Base-by-base conservation (phyloP, 2,113 vertebrate species). In the Varanus komodoensis region DNA sequence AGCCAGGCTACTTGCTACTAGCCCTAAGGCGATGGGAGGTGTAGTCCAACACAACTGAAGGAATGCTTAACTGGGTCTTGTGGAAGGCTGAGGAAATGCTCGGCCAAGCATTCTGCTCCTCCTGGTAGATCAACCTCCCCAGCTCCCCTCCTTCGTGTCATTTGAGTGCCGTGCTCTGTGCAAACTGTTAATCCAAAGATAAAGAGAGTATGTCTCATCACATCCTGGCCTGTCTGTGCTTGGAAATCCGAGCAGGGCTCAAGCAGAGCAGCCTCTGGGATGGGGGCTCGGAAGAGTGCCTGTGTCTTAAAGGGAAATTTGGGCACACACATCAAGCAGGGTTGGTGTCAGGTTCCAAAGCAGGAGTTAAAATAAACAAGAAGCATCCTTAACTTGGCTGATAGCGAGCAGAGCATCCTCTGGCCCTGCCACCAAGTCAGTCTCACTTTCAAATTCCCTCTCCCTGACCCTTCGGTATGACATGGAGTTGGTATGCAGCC, bases 281-380 rank as follows among this genome's bases (percentile, higher is more conserved):
- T n/a, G 3, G 1, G 21, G 32, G 81, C 89, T 90, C 1, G 2
- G 87, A 85, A 93, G 80, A 0, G 50, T 32, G 4, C 64, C 71
- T 61, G 19, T 71, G 54, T 86, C 3, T 80, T 52, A 69, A 34
- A 90, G 71, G 86, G 90, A 81, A 0, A 0, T 1, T 38, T 85
- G 61, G 82, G 80, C 0, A 64, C 78, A 0, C 4, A 1, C 84
- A 25, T 83, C 52, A 29, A 77, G 90, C 90, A 86, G 85, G 82
- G 89, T 38, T 74, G 68, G 80, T 85, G 64, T 94, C 52, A 0
- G 15, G n/a, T 95, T 94, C 91, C 92, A 54, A 77, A 15, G 82
- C 82, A 80, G 0, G 19, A 86, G 74, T 89, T 93, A 89, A 94
- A 92, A 94, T 85, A 90, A 93, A 88, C 67, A 82, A 44, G 87